Conservation (phyloP, 2,113 vertebrate genomes). For the Columba livia region DNA sequence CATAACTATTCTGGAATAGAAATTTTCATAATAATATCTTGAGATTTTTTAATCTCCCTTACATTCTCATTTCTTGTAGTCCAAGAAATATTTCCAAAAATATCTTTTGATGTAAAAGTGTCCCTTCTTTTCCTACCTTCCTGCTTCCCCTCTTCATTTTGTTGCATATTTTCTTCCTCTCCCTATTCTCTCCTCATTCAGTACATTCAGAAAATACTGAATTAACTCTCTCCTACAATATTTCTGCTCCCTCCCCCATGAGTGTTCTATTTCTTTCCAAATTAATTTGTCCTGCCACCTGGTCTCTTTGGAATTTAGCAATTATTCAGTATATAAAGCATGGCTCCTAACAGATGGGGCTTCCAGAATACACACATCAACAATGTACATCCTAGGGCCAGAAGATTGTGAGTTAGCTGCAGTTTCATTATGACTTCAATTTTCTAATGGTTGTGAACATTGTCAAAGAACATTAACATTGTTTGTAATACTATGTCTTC, state of each 20-base stretch:
- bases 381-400: conserved; percentile 42
- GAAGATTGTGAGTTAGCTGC: conserved; percentile 34
- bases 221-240: conserved; percentile 22
- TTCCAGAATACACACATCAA: conserved; percentile 49
- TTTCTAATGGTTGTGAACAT: conserved; percentile 52
- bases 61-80: neutral
- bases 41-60: neutral
- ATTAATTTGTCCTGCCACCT: conserved; percentile 67
- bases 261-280: conserved; percentile 51
- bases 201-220: conserved; percentile 20
- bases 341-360: conserved; percentile 53
- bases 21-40: neutral
- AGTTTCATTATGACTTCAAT: conserved; percentile 60
- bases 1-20: neutral
- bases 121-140: neutral
- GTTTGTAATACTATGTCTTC: conserved; percentile 25
- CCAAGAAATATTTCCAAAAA: neutral
- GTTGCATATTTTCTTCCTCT: neutral
- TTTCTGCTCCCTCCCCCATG: neutral
- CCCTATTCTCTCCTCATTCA: neutral
- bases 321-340: conserved; percentile 59
- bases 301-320: conserved; percentile 54
- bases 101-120: neutral
- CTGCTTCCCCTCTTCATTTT: neutral
- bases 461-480: conserved; percentile 33